A percentile compares a stretch with the other conserved stretches of the same genome.
Conservation (phyloP, 2,888 invertebrate species). For the Hartigia nigra region DNA sequence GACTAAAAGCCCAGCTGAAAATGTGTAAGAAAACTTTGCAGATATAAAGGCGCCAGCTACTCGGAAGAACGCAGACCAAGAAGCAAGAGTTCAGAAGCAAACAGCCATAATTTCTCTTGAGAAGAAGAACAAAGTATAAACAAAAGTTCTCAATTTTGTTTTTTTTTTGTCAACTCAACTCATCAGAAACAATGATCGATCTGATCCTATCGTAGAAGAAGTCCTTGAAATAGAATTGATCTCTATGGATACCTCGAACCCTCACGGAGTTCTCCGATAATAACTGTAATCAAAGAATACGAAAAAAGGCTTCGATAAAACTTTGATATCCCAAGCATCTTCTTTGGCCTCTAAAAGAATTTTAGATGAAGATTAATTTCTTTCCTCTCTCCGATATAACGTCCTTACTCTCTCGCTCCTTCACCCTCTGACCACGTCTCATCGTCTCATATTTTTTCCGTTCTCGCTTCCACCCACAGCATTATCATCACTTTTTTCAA, state of each 20-base stretch:
- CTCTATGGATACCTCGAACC: neutral
- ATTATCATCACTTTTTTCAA: neutral
- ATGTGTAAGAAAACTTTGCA: neutral
- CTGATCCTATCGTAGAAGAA: neutral
- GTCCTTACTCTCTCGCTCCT: neutral
- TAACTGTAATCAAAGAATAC: neutral
- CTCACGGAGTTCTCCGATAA: neutral
- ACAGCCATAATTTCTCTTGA: neutral
- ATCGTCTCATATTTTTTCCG: neutral
- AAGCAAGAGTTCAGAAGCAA: neutral
- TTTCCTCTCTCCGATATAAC: neutral
- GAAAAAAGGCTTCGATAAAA: neutral
- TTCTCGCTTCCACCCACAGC: neutral
- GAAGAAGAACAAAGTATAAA: neutral
- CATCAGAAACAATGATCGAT: neutral
- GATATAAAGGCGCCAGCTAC: neutral
- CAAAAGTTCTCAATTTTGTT: neutral
- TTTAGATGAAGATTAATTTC: conserved; percentile 22
- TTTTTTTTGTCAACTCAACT: too few relatives aligned
- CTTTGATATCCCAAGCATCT: neutral
- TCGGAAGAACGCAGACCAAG: neutral
- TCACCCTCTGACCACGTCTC: neutral
- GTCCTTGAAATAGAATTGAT: neutral
- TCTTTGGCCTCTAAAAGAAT: conserved; percentile 4
- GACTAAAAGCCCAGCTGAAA: neutral